A percentile compares a stretch with the other conserved stretches of the same genome.
Evolutionary conservation across 2,113 vertebrate species (phyloP).

Genomic region (Mus spicilegus): DNA sequence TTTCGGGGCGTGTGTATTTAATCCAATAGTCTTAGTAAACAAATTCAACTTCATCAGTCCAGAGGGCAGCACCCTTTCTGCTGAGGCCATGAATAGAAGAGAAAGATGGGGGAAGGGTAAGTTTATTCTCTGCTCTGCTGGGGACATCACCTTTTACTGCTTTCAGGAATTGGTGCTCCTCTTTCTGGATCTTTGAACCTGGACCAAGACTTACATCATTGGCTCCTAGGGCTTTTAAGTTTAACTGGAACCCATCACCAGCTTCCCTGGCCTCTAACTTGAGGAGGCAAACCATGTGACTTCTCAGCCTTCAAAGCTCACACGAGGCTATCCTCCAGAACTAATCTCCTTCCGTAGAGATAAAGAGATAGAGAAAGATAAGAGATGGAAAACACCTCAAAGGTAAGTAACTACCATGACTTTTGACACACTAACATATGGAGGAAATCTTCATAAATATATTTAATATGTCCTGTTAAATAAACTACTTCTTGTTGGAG

Average conservation of each 20-base stretch:
- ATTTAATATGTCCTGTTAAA: background rate
- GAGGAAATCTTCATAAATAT: constrained; percentile 23
- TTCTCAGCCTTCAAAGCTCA: background rate
- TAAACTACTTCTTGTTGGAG: background rate
- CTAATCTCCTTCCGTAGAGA: background rate
- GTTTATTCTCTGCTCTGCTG: background rate
- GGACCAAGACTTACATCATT: background rate
- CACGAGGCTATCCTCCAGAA: background rate
- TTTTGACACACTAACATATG: constrained; percentile 33
- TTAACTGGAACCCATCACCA: background rate
- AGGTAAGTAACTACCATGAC: background rate
- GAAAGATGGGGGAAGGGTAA: background rate
- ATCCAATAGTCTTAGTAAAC: background rate
- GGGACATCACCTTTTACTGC: background rate
- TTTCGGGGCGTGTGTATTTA: too few relatives aligned
- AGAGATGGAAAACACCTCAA: background rate
- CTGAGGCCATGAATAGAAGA: background rate
- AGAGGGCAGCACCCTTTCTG: background rate
- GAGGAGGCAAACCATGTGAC: background rate
- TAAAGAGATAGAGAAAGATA: background rate
- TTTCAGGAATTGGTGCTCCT: background rate
- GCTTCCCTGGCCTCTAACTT: background rate
- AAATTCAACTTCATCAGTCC: background rate
- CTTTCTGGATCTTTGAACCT: background rate
- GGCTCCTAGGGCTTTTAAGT: background rate